Percentiles rank a stretch among this genome's conserved stretches.
These are phyloP conservation scores for Thymelicus acteon DNA, from an alignment of 2,888 invertebrate species.

Conservation along the genomic window DNA sequence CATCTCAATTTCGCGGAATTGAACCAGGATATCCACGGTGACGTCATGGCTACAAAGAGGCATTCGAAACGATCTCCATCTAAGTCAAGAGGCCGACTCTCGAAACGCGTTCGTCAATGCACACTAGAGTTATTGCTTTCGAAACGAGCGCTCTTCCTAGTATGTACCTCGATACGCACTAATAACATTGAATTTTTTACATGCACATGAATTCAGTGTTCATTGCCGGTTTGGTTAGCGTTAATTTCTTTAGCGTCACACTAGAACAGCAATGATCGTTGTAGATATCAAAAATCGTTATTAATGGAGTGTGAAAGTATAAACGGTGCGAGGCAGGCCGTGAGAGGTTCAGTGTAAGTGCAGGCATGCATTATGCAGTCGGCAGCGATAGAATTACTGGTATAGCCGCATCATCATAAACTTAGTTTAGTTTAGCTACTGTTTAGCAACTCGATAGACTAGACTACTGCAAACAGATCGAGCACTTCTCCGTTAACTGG, in stretches of 20 bases:
- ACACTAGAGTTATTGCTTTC: conserved; percentile 68
- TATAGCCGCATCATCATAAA: conserved; percentile 61
- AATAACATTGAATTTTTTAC: conserved; percentile 1
- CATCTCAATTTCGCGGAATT: background rate
- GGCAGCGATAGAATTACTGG: conserved; percentile 64
- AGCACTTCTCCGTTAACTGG: conserved; percentile 16
- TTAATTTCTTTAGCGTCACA: background rate
- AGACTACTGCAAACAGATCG: conserved; percentile 26
- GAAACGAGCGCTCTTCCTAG: conserved; percentile 64
- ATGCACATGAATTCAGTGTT: conserved; percentile 5
- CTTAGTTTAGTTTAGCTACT: conserved; percentile 61
- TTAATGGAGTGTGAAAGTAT: conserved; percentile 53
- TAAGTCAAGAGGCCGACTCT: conserved; percentile 72
- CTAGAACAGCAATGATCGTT: conserved; percentile 44
- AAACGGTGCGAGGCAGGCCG: conserved; percentile 35
- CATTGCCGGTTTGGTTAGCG: conserved; percentile 38
- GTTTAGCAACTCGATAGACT: conserved; percentile 49
- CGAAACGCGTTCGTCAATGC: conserved; percentile 75
- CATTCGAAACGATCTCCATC: conserved; percentile 69
- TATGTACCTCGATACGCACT: conserved; percentile 45
- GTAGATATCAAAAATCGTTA: conserved; percentile 32
- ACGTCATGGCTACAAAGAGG: conserved; percentile 61
- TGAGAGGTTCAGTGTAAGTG: conserved; percentile 67
- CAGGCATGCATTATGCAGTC: conserved; percentile 73
- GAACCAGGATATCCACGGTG: conserved; percentile 42